Conservation (phyloP, 2,888 invertebrate species). For the Stenoptilia bipunctidactyla region DNA sequence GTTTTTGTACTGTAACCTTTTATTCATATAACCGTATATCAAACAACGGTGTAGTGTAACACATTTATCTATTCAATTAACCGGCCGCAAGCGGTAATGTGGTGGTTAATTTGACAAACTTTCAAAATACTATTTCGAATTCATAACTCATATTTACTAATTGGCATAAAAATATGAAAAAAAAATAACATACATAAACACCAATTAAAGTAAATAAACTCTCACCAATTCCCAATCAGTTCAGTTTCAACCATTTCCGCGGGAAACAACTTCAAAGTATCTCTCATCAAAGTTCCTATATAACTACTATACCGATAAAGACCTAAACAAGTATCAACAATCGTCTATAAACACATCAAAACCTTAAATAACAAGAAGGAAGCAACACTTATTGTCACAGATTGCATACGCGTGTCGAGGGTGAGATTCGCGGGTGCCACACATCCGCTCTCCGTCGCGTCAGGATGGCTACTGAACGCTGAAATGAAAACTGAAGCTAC, state of each 20-base stretch:
- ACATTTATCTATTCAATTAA: too few relatives aligned
- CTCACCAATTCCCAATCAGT: not conserved
- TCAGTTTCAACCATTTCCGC: not conserved
- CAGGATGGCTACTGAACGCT: conserved; percentile 46
- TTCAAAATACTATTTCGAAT: too few relatives aligned
- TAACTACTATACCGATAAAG: too few relatives aligned
- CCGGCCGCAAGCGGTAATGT: too few relatives aligned
- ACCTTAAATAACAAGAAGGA: conserved; percentile 54
- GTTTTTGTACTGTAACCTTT: too few relatives aligned
- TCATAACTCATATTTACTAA: too few relatives aligned
- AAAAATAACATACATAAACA: too few relatives aligned
- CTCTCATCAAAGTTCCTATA: not conserved
- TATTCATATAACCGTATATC: too few relatives aligned
- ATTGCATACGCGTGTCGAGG: conserved; percentile 50
- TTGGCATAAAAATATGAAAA: too few relatives aligned
- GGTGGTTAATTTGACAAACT: too few relatives aligned
- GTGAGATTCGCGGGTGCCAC: conserved; percentile 33
- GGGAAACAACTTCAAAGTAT: not conserved
- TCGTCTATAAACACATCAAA: conserved; percentile 36
- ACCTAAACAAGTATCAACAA: conserved; percentile 3
- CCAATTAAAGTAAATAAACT: not conserved
- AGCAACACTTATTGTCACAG: conserved; percentile 71
- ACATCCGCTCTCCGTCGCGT: conserved; percentile 37
- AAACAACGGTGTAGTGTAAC: too few relatives aligned
- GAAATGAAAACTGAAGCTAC: conserved; percentile 36